Percentiles rank a stretch among this genome's conserved stretches.
These are phyloP conservation scores for Eonycteris spelaea DNA, from an alignment of 2,113 vertebrate genomes.

Conservation along the genomic window DNA sequence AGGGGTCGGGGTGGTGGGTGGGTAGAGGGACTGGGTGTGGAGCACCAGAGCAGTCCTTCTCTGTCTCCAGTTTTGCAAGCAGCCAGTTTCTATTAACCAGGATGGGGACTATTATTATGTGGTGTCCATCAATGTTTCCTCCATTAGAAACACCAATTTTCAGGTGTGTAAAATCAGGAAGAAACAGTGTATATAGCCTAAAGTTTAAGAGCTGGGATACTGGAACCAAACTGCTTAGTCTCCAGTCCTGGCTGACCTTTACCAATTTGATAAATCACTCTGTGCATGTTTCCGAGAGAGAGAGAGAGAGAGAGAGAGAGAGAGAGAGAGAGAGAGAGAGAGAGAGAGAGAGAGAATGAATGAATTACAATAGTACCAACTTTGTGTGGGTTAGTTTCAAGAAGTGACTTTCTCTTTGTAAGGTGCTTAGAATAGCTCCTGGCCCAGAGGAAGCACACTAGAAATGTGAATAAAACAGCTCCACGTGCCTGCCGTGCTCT, in stretches of 20 bases:
- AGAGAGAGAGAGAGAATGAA: no score
- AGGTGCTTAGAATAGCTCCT: background rate
- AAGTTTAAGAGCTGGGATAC: background rate
- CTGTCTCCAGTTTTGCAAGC: background rate
- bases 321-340: no score
- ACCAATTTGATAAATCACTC: background rate
- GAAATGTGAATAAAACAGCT: background rate
- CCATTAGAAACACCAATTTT: background rate
- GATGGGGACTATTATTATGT: background rate
- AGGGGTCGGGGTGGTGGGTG: no score
- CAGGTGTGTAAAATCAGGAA: background rate
- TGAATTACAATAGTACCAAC: background rate
- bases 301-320: background rate
- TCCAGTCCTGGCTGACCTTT: background rate
- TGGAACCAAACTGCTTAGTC: background rate
- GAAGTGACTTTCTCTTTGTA: background rate
- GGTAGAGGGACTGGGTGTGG: no score
- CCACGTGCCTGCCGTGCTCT: accelerated
- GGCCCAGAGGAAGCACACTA: background rate
- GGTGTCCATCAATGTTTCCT: no score
- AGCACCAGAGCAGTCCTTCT: background rate
- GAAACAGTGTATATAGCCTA: background rate
- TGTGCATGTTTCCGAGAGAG: background rate
- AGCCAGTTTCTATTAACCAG: background rate
- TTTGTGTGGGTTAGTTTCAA: background rate